Conservation (phyloP, 2,888 invertebrate genomes). For the Andrena trimmerana region DNA sequence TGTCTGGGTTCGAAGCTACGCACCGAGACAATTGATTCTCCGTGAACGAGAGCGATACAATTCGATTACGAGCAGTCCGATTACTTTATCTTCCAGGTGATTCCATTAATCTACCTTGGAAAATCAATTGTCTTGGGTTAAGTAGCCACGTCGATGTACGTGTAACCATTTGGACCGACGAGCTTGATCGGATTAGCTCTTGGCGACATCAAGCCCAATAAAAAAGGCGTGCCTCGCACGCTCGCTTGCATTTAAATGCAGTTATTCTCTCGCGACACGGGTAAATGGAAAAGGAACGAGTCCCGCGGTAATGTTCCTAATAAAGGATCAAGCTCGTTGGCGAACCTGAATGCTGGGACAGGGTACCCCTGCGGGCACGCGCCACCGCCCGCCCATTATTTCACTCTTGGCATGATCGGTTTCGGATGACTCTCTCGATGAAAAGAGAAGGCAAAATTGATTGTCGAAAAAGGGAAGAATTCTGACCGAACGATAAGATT, state of each 20-base stretch:
- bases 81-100: constrained; percentile 11
- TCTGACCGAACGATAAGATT: constrained; percentile 51
- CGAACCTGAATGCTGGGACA: constrained; percentile 99
- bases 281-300: not conserved
- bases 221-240: not conserved
- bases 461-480: constrained; percentile 14
- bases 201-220: not conserved
- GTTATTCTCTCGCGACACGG: not conserved
- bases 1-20: constrained; percentile 65
- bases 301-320: not conserved
- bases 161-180: constrained; percentile 70
- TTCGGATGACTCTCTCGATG: constrained; percentile 54
- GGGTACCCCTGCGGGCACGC: constrained; percentile 93
- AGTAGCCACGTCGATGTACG: constrained; percentile 65
- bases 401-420: constrained; percentile 75
- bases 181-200: constrained; percentile 66
- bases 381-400: constrained; percentile 77
- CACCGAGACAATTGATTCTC: constrained; percentile 65
- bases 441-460: constrained; percentile 14
- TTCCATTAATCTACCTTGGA: constrained; percentile 23
- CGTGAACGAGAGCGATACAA: constrained; percentile 17
- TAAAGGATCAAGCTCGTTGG: constrained; percentile 63
- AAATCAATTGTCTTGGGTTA: constrained; percentile 56
- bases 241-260: not conserved
- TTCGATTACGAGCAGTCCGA: not conserved